Evolutionary conservation across 2,113 vertebrate genomes (phyloP), one percentile per base, ranked within the genome.

Genomic region (Crotophaga sulcirostris): DNA sequence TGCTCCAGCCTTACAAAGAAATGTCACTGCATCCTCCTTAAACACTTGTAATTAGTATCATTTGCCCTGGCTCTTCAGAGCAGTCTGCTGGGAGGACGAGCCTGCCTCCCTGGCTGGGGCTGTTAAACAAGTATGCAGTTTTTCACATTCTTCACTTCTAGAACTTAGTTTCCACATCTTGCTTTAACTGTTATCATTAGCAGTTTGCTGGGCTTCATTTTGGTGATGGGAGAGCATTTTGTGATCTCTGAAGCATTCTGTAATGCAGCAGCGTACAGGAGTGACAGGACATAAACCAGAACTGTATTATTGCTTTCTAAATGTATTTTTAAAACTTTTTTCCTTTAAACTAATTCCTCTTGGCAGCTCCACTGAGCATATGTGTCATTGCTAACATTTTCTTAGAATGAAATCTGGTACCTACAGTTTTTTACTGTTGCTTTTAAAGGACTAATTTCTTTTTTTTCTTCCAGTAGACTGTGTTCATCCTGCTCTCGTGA

Each of bases 191-290:
- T 62, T 94, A 28, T 68, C 55, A 31, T 87, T 62, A 78, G 70
- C 44, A 51, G 21, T 87, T 94, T 94, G 33, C 87, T 76, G 74
- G 93, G 78, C 86, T 94, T 94, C 40, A 6, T 88, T 92, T 49
- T 68, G 45, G 54, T 38, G 51, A 52, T 75, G 59, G 24, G 66
- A 84, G 72, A 73, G 34, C 9, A 44, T 70, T 75, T 79, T 3
- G 28, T 69, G 56, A 76, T 80, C 91, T 76, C 73, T 47, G 60
- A 90, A 94, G 62, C 45, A 6, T 80, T 78, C 2, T 3, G 58
- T 84, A 63, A 16, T 17, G 29, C 51, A 38, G 55, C 82, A 40
- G 24, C 14, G 23, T 86, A 23, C 2, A 0, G 38, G n/a, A 88
- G 63, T 40, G 70, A 25, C 42, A 69, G 63, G 31, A 52, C 47